phyloP scores from a whole-genome alignment of 1,140 invertebrate genomes.

The Drosophila chauvacae region DNA sequence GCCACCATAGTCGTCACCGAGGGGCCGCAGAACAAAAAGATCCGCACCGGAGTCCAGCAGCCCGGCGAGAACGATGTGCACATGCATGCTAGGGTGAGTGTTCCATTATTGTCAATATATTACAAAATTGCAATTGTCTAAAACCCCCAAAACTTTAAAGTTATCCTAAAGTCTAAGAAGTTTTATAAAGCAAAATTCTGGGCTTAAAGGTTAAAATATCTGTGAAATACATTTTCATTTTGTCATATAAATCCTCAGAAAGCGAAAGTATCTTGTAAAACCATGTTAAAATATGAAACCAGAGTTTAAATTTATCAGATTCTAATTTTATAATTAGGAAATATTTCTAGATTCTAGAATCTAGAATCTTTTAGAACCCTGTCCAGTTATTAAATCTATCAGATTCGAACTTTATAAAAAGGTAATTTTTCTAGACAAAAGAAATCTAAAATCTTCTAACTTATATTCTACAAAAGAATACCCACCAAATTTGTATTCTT shows the following conservation, averaged over 20 bases:
- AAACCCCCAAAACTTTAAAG: neutral
- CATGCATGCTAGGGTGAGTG: constrained; percentile 82
- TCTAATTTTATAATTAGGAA: neutral
- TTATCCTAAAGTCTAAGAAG: neutral
- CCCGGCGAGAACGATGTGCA: constrained; percentile 79
- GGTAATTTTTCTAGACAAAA: rapidly evolving
- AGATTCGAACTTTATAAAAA: neutral
- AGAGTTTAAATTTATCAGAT: neutral
- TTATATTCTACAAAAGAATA: neutral
- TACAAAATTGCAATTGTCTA: neutral
- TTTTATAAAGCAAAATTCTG: neutral
- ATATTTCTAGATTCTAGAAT: too few species aligned
- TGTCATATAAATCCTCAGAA: neutral
- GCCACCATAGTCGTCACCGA: constrained; percentile 81
- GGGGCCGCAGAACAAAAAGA: constrained; percentile 84
- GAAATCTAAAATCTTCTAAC: neutral
- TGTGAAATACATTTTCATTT: neutral
- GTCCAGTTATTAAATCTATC: neutral
- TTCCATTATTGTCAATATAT: constrained; percentile 7
- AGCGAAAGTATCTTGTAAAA: neutral
- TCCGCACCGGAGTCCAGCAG: constrained; percentile 82
- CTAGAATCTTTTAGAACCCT: neutral
- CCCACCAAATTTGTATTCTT: neutral
- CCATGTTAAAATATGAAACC: neutral
- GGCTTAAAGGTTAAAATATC: neutral